These are phyloP conservation scores for Eurypyga helias DNA, from an alignment of 2,113 vertebrate species.

Conservation along the genomic window DNA sequence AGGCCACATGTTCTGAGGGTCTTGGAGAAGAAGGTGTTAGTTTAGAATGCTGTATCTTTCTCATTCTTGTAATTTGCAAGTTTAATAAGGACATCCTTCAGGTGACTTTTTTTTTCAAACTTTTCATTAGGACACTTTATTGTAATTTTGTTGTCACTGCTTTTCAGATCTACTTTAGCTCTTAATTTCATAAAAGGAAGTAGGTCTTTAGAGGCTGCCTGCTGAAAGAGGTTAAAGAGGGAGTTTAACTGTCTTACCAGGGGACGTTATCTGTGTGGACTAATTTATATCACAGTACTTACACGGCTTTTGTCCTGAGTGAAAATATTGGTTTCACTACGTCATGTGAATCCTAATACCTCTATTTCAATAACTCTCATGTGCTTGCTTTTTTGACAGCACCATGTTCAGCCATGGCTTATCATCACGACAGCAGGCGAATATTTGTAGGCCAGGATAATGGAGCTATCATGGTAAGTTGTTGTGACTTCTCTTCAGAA, in stretches of 20 bases:
- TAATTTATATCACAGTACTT: neutral
- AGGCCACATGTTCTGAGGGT: neutral
- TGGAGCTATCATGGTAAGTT: slow-evolving; percentile 91
- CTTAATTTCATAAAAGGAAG: neutral
- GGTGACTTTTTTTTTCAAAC: neutral
- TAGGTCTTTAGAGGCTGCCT: neutral
- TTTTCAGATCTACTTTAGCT: neutral
- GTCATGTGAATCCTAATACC: neutral
- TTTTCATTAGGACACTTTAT: neutral
- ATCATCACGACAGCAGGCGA: slow-evolving; percentile 94
- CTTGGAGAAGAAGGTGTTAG: neutral
- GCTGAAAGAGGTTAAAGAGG: neutral
- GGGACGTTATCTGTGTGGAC: neutral
- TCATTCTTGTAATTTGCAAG: neutral
- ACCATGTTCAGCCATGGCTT: slow-evolving; percentile 92
- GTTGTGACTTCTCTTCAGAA: neutral
- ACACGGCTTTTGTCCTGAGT: neutral
- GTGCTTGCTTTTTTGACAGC: slow-evolving; percentile 74
- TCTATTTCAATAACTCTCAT: neutral
- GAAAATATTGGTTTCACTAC: neutral
- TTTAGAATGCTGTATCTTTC: neutral
- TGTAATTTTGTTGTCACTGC: neutral
- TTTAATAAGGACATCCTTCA: neutral
- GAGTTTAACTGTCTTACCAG: neutral
- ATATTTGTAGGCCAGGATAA: slow-evolving; percentile 98